phyloP scores from a whole-genome alignment of 2,113 vertebrate species.

The Chaetorhynchus papuensis region DNA sequence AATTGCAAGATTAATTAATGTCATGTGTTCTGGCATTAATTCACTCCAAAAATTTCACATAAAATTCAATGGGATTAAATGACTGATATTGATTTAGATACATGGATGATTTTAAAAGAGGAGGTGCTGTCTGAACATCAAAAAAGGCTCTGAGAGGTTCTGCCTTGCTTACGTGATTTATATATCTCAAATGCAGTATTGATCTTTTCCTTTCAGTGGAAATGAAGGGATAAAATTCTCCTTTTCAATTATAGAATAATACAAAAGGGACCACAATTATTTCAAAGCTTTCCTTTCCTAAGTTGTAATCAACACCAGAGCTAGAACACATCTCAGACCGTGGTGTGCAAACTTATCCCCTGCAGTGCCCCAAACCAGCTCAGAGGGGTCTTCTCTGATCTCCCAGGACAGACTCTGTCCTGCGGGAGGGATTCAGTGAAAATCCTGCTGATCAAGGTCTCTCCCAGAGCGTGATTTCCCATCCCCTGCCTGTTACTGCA shows the following conservation, averaged over 20 bases:
- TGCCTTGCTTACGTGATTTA: neutral
- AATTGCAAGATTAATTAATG: neutral
- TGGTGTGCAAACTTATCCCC: neutral
- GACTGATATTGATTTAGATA: neutral
- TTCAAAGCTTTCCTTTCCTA: neutral
- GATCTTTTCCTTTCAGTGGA: neutral
- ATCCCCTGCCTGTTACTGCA: neutral
- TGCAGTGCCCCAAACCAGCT: neutral
- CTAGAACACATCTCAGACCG: accelerated
- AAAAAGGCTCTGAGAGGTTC: neutral
- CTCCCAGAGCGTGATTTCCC: neutral
- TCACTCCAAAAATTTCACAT: neutral
- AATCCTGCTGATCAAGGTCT: neutral
- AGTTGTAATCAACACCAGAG: neutral
- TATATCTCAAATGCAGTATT: neutral
- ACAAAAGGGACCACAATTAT: neutral
- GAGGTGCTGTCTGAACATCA: neutral
- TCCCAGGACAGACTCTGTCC: neutral
- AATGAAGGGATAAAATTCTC: neutral
- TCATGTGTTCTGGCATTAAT: neutral
- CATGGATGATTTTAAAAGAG: neutral
- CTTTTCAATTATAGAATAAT: neutral
- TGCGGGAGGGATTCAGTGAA: neutral
- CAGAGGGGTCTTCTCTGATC: neutral
- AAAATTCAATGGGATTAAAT: neutral